Base-by-base conservation (phyloP, 2,888 invertebrate species). In the Drosophila acutilabella region DNA sequence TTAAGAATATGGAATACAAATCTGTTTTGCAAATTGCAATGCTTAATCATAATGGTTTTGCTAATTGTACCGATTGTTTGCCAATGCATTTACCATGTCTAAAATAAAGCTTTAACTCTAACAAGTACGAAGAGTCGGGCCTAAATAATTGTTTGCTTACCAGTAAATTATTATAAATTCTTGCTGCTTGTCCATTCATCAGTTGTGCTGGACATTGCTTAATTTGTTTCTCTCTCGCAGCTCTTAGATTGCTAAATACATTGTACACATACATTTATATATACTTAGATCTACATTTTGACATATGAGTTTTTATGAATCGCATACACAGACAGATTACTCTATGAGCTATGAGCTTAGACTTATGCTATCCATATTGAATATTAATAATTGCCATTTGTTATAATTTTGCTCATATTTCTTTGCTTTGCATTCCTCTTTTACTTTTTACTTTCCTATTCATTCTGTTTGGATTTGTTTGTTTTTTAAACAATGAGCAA, bases 361-460 rank as follows among this genome's bases (percentile, higher is more conserved):
- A 53, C 40, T 56, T 65, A 44, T 57, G 56, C 62, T 78, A 80
- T 51, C 64, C 73, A 71, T 84, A 82, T 82, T 80, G 75, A 78
- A 77, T 80, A 79, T 88, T 77, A 74, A 80, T 85, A 85, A 82
- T 85, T 85, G 88, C 85, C 81, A 69, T 83, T 81, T 75, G 80
- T 71, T 67, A 64, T 64, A 50, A 62, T 59, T 69, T 57, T 62
- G 50, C 47, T 54, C 44, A 56, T 62, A 69, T 60, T 14, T 47
- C 59, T 64, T 57, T 26, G 36, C 30, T 42, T 66, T 54, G 44
- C 10, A 18, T 40, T 48, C 50, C 14, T 26, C 23, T 6, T 52
- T 53, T 13, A 16, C 10, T 18, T 6, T 52, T 53, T 13, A 16
- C 10, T 18, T 45, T 45, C 2, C 23, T n/a, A 2, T 48, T 8